Percentiles rank a stretch among this genome's conserved stretches.
These are phyloP conservation scores for Synergus japonicus DNA, from an alignment of 2,888 invertebrate species.

Conservation along the genomic window DNA sequence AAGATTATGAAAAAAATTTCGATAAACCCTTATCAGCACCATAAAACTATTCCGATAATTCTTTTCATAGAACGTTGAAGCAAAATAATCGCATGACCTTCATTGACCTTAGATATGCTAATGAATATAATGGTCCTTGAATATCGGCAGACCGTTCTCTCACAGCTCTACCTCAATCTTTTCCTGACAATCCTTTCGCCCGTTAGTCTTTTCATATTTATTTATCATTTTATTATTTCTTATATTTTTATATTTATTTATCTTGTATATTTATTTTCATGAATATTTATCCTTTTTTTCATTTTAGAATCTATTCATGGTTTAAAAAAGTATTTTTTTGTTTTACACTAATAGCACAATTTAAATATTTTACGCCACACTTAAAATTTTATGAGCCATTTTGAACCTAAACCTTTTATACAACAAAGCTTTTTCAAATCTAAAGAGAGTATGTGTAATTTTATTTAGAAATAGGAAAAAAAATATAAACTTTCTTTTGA, in stretches of 20 bases:
- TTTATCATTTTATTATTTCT: too few relatives aligned
- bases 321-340: neutral
- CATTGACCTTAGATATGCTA: constrained; percentile 12
- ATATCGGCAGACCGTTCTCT: neutral
- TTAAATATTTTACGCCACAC: neutral
- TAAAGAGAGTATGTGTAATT: neutral
- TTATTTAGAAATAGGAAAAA: too few relatives aligned
- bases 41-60: neutral
- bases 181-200: constrained; percentile 13
- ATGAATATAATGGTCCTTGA: constrained; percentile 22
- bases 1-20: neutral
- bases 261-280: too few relatives aligned
- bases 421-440: neutral
- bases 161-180: neutral
- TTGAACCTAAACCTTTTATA: neutral
- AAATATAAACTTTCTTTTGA: too few relatives aligned
- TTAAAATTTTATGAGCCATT: neutral
- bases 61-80: neutral
- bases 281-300: neutral
- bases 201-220: neutral
- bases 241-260: too few relatives aligned
- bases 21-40: neutral
- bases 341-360: neutral
- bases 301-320: neutral
- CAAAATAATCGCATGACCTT: neutral